A percentile compares a stretch with the other conserved stretches of the same genome.
These are phyloP conservation scores for Agonopterix subpropinquella DNA, from an alignment of 2,888 invertebrate species.

Conservation along the genomic window DNA sequence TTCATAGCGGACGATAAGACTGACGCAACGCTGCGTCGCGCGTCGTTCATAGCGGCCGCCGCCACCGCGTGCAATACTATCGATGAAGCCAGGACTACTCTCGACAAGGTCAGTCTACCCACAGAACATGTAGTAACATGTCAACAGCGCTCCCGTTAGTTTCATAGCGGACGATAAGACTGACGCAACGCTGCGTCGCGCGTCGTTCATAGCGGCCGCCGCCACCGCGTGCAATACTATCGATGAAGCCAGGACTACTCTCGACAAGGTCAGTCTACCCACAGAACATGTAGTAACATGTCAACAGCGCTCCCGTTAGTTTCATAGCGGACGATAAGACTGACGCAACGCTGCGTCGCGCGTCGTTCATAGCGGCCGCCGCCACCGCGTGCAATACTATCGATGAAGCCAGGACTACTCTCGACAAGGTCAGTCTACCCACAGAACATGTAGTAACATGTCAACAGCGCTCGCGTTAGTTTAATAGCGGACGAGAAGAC, in stretches of 20 bases:
- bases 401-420: constrained; percentile 21
- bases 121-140: background rate
- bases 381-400: constrained; percentile 25
- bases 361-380: constrained; percentile 44
- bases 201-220: constrained; percentile 44
- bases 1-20: constrained; percentile 49
- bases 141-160: constrained; percentile 42
- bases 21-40: constrained; percentile 36
- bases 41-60: constrained; percentile 44
- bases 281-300: too few relatives aligned
- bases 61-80: constrained; percentile 27
- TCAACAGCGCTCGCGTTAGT: constrained; percentile 42
- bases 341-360: constrained; percentile 36
- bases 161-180: constrained; percentile 49
- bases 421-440: constrained; percentile 22
- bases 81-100: constrained; percentile 21
- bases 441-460: too few relatives aligned
- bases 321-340: constrained; percentile 49
- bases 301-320: constrained; percentile 30
- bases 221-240: constrained; percentile 25
- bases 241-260: constrained; percentile 21
- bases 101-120: constrained; percentile 23
- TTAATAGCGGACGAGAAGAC: constrained; percentile 49
- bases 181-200: constrained; percentile 36
- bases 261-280: constrained; percentile 22